Conservation (phyloP, 1,140 invertebrate species). For the Eurosta solidaginis region DNA sequence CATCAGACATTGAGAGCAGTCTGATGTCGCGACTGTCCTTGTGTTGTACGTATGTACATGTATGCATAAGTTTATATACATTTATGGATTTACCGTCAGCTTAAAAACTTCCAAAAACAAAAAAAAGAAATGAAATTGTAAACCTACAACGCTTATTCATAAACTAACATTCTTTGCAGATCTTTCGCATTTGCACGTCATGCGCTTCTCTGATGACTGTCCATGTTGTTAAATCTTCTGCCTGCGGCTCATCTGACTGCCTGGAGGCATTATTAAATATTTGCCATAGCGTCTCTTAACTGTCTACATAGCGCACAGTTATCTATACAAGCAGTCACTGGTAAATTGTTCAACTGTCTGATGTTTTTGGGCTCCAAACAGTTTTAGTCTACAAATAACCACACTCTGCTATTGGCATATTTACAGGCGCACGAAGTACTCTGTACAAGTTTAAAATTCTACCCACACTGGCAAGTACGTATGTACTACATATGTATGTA, state of each 20-base stretch:
- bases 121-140: slow-evolving; percentile 20
- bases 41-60: no score
- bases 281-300: neutral
- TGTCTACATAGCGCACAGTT: neutral
- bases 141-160: neutral
- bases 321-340: neutral
- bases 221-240: neutral
- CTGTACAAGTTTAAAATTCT: neutral
- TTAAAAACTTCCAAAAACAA: neutral
- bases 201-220: neutral
- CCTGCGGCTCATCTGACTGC: neutral
- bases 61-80: no score
- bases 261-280: neutral
- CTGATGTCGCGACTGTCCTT: neutral
- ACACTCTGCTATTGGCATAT: neutral
- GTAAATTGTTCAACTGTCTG: neutral
- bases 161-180: slow-evolving; percentile 1
- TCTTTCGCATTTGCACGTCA: neutral
- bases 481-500: neutral
- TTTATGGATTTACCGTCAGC: no score
- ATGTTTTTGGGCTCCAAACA: neutral
- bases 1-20: neutral
- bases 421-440: neutral
- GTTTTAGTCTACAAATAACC: neutral
- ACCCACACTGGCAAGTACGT: neutral